Evolutionary conservation across 1,140 invertebrate genomes (phyloP), one percentile per base, ranked within the genome.

Genomic region (Leguminivora glycinivorella): DNA sequence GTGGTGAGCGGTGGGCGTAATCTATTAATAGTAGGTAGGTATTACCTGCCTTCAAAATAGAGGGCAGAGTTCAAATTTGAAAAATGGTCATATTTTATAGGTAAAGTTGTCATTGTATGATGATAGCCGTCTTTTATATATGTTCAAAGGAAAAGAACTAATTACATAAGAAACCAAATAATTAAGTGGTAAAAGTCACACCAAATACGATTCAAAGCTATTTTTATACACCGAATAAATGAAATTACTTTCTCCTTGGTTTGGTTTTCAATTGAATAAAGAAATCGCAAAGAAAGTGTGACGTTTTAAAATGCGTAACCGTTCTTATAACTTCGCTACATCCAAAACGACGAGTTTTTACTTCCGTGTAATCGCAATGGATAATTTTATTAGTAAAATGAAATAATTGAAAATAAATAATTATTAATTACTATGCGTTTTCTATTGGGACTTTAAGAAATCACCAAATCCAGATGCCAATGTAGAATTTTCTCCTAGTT

Each of bases 191-290:
- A 52, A 22, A 22, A 52, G 47, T 10, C 6, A 9, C 7, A 10
- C 47, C 47, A 52, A 22, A 1, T n/a, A 19, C 5, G n/a, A 14
- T 43, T n/a, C n/a, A n/a, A 12, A 22, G 19, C 22, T 9, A 52
- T 52, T 52, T 52, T 22, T 52, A 22, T 0, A 52, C 17, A 52
- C n/a, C 0, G n/a, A 9, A 22, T 22, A 52, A 22, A 52, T 52
- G 17, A 52, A 52, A 52, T 19, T 22, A 52, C 47, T 52, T 52
- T 52, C 47, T 52, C 47, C 47, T 1, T 10, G 19, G 25, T 31
- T 29, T 63, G n/a, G 26, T 63, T 63, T 63, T 31, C 58, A 63
- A 63, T 63, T 29, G n/a, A 63, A 29, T 63, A 63, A 63, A 63
- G 58, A 63, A 63, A 34, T 31, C 26, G n/a, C 25, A 29, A 29